These are phyloP conservation scores for Labroides dimidiatus DNA, from an alignment of 2,797 vertebrate genomes.

Conservation along the genomic window DNA sequence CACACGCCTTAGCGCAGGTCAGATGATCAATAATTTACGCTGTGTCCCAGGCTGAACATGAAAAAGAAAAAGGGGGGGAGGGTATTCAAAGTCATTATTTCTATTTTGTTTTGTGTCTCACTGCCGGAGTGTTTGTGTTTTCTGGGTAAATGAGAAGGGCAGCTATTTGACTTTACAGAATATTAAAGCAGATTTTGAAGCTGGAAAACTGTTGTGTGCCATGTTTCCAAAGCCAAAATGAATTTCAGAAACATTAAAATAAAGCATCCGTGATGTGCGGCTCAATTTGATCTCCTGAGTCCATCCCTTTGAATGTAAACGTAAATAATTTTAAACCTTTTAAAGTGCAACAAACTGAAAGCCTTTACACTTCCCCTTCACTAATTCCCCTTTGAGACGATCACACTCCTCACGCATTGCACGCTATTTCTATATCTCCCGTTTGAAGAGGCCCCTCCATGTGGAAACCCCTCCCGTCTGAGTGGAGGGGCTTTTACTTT, in stretches of 20 bases:
- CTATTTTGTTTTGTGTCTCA: neutral
- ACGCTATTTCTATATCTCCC: constrained; percentile 26
- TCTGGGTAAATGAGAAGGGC: too few relatives aligned
- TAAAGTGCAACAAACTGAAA: constrained; percentile 19
- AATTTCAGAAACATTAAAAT: too few relatives aligned
- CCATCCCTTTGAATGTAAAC: neutral
- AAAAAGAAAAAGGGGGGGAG: neutral
- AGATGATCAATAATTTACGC: constrained; percentile 31
- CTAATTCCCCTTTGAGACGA: constrained; percentile 33
- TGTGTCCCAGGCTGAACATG: neutral
- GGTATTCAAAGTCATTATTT: constrained; percentile 14
- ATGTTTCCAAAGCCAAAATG: too few relatives aligned
- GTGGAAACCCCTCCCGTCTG: constrained; percentile 28
- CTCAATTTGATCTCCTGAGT: neutral
- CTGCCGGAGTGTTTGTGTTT: too few relatives aligned
- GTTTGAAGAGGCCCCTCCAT: constrained; percentile 54
- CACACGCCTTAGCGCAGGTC: constrained; percentile 10
- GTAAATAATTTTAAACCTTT: constrained; percentile 24
- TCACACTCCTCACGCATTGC: neutral
- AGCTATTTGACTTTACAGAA: too few relatives aligned
- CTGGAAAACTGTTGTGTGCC: too few relatives aligned
- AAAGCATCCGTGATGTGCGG: constrained; percentile 4
- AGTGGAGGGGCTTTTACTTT: constrained; percentile 64
- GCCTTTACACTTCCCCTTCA: constrained; percentile 16
- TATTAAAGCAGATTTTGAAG: too few relatives aligned